Percentiles rank a stretch among this genome's conserved stretches.
phyloP scores from a whole-genome alignment of 1,140 invertebrate species.

The Diabrotica undecimpunctata region DNA sequence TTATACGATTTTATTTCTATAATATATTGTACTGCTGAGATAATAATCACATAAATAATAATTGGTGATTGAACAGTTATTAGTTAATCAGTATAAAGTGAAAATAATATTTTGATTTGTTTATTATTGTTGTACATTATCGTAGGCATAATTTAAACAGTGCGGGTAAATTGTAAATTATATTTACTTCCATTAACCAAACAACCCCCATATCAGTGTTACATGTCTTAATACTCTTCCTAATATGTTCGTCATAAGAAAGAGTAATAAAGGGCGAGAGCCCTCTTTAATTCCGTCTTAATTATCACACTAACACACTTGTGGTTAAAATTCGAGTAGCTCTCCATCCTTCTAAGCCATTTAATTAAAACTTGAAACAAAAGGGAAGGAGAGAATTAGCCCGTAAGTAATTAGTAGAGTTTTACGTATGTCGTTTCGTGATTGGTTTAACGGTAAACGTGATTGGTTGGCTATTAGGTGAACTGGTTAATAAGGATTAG shows the following conservation, averaged over 20 bases:
- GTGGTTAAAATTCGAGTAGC: slow-evolving; percentile 10
- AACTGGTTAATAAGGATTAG: slow-evolving; percentile 11
- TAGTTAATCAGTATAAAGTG: too few species aligned
- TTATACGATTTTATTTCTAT: too few species aligned
- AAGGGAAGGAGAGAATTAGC: slow-evolving; percentile 16
- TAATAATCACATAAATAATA: too few species aligned
- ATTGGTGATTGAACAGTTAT: too few species aligned
- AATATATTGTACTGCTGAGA: too few species aligned
- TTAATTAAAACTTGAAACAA: slow-evolving; percentile 18
- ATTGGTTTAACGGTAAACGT: slow-evolving; percentile 16
- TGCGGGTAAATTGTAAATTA: too few species aligned
- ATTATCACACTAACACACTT: slow-evolving; percentile 17
- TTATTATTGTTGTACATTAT: too few species aligned
- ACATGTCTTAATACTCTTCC: not conserved
- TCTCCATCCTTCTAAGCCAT: slow-evolving; percentile 11
- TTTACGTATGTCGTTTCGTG: slow-evolving; percentile 15
- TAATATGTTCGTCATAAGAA: slow-evolving; percentile 3
- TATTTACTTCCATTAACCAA: too few species aligned
- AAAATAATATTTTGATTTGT: too few species aligned
- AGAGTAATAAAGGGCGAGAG: not conserved
- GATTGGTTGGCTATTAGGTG: slow-evolving; percentile 16
- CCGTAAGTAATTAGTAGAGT: slow-evolving; percentile 15
- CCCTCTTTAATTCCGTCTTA: slow-evolving; percentile 13
- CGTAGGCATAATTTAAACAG: too few species aligned
- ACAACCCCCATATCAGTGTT: not conserved